phyloP scores from a whole-genome alignment of 1,140 invertebrate species.

The Lasioglossum albipes region DNA sequence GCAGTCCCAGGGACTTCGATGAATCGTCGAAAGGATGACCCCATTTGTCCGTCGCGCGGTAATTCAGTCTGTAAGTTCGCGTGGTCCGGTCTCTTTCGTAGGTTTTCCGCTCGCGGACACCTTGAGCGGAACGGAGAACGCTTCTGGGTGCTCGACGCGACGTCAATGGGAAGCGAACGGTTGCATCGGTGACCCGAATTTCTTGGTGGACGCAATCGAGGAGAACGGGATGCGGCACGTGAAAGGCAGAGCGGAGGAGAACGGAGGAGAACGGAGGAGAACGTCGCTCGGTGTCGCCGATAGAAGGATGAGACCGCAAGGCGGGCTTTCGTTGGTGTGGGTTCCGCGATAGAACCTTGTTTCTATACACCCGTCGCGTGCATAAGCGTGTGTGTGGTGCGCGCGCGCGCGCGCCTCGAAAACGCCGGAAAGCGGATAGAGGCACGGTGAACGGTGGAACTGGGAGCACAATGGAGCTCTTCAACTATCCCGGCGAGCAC shows the following conservation, averaged over 20 bases:
- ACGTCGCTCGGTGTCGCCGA: conserved; percentile 24
- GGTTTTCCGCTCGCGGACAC: background rate
- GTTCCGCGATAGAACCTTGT: conserved; percentile 20
- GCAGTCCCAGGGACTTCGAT: background rate
- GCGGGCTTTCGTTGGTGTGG: conserved; percentile 14
- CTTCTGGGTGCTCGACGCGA: conserved; percentile 24
- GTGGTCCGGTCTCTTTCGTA: background rate
- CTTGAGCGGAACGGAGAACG: background rate
- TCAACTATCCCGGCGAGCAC: conserved; percentile 60
- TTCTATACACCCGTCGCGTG: background rate
- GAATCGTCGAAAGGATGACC: background rate
- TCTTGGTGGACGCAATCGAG: conserved; percentile 19
- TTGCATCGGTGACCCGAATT: conserved; percentile 50
- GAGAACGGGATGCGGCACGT: background rate
- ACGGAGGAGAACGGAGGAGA: background rate
- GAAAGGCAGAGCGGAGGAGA: conserved; percentile 11
- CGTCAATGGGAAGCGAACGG: conserved; percentile 37
- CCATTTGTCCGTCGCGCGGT: background rate
- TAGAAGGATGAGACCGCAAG: conserved; percentile 50
- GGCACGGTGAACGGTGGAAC: conserved; percentile 43
- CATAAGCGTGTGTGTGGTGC: background rate
- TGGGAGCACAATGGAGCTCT: conserved; percentile 62
- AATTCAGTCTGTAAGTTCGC: background rate
- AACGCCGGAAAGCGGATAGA: conserved; percentile 60
- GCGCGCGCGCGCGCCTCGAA: conserved; percentile 10